phyloP scores from a whole-genome alignment of 2,797 vertebrate genomes.

The Muscicapa comitata region DNA sequence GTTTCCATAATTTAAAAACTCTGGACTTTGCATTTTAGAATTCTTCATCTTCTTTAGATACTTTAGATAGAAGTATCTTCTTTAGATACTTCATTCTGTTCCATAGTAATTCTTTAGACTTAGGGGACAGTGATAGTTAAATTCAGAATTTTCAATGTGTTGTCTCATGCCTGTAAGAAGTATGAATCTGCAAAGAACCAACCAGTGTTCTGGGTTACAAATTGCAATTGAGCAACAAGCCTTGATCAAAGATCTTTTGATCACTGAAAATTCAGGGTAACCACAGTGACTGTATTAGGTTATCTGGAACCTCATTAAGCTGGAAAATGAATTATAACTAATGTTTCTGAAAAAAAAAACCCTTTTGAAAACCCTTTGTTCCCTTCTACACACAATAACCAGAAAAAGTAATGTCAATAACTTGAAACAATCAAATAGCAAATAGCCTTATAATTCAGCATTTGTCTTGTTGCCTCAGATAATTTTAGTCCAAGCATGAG shows the following conservation, averaged over 20 bases:
- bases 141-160: not conserved
- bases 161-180: not conserved
- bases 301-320: not conserved
- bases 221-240: not conserved
- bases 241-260: conserved; percentile 6
- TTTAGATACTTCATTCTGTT: not conserved
- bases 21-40: not conserved
- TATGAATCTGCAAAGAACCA: not conserved
- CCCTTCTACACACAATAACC: not conserved
- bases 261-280: conserved; percentile 1
- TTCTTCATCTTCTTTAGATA: too few species aligned
- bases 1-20: not conserved
- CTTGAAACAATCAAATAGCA: not conserved
- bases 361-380: not conserved
- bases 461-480: not conserved
- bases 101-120: not conserved
- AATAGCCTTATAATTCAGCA: not conserved
- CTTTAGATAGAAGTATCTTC: too few species aligned
- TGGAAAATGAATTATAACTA: not conserved
- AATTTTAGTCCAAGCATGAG: not conserved
- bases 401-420: not conserved
- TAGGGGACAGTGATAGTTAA: not conserved
- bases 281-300: not conserved
- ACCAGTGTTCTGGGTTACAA: not conserved
- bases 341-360: not conserved